These are phyloP conservation scores for Smithornis capensis DNA, from an alignment of 2,113 vertebrate species.

Conservation along the genomic window DNA sequence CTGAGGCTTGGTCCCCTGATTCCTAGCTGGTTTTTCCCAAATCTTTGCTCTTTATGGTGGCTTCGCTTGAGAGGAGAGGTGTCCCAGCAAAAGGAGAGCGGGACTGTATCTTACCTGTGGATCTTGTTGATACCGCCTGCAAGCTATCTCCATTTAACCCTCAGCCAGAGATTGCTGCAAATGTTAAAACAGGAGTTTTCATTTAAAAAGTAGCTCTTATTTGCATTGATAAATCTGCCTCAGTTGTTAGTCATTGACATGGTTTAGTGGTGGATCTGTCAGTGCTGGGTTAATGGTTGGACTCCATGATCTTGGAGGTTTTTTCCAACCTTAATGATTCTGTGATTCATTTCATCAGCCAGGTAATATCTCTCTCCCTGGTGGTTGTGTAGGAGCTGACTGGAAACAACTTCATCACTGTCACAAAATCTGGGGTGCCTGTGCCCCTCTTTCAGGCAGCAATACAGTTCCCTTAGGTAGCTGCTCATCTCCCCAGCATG, in stretches of 20 bases:
- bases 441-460: neutral
- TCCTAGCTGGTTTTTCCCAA: neutral
- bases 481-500: neutral
- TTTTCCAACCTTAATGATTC: neutral
- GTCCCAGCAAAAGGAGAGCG: neutral
- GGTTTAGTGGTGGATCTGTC: neutral
- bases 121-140: neutral
- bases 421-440: neutral
- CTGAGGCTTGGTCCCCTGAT: accelerated
- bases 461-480: neutral
- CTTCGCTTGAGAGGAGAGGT: neutral
- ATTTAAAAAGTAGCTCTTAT: neutral
- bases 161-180: neutral
- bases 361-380: neutral
- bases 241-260: neutral
- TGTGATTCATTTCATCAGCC: neutral
- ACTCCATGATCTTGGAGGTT: neutral
- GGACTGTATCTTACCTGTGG: accelerated
- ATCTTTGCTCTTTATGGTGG: neutral
- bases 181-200: neutral
- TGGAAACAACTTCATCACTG: neutral
- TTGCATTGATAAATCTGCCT: neutral
- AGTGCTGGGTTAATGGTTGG: neutral
- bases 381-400: accelerated
- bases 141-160: neutral